Evolutionary conservation across 1,140 invertebrate species (phyloP), one percentile per base, ranked within the genome.

Genomic region (Argopecten irradians): DNA sequence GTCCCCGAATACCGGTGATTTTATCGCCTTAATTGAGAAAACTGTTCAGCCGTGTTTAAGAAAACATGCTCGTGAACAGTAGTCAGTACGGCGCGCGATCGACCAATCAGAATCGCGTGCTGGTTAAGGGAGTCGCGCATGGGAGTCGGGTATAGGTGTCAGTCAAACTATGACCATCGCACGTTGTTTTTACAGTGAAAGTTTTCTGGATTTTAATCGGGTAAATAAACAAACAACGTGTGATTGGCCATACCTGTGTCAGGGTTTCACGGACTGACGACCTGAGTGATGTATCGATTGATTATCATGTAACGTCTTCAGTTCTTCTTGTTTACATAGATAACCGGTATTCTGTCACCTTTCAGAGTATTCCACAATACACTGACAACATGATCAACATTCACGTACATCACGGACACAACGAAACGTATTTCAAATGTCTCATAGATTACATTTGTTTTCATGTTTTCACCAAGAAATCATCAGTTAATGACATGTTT

Each of bases 1-100:
- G n/a, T 71, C 55, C 55, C n/a, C 5, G 55, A 71, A n/a, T 71
- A 71, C 55, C 55, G 55, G 22, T 28, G 55, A 71, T 71, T 71
- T 28, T 71, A 71, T 71, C 55, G 55, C 22, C 55, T 71, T 71
- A 71, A 71, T 71, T 71, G 55, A 71, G 55, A 71, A n/a, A 28
- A 71, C 1, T 71, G 55, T 71, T 71, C 55, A 71, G 55, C 28
- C 55, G 55, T 71, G 55, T 5, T 71, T 5, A 71, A 71, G 55
- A 71, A 71, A 71, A 71, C 55, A 71, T 28, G 55, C 8, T 71
- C 13, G 55, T 71, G 55, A 71, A 71, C 55, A 71, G 22, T 71
- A 71, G 55, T 71, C 55, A 71, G 55, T 16, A 16, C 1, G 5
- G 43, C 13, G 11, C 43, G 11, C 5, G 55, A 28, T 71, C 55